Conservation (phyloP, 2,113 vertebrate genomes). For the Eira barbara region DNA sequence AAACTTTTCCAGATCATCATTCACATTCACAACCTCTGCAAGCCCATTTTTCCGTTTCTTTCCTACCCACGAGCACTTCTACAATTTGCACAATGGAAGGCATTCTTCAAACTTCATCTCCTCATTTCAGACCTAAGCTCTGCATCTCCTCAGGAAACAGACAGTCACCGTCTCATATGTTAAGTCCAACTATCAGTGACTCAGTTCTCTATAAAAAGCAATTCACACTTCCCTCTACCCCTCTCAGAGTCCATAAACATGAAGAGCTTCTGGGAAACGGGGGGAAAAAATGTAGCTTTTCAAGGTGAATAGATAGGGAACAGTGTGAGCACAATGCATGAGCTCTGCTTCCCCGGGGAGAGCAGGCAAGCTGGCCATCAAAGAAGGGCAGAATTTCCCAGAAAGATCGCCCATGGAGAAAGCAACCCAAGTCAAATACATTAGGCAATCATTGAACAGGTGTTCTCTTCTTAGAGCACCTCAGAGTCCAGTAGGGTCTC, state of each 20-base stretch:
- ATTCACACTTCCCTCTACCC: background rate
- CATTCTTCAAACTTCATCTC: background rate
- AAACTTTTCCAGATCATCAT: background rate
- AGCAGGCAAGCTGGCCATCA: background rate
- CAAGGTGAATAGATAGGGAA: background rate
- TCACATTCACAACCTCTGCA: background rate
- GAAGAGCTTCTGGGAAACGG: background rate
- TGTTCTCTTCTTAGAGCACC: background rate
- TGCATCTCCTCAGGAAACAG: background rate
- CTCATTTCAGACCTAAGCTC: background rate
- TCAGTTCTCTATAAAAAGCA: conserved; percentile 48
- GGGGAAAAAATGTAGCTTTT: background rate
- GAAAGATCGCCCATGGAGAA: background rate
- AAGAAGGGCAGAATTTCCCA: background rate
- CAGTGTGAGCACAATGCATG: background rate
- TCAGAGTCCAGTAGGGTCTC: background rate
- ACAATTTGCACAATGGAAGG: background rate
- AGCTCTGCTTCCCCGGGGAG: background rate
- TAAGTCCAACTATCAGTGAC: conserved; percentile 24
- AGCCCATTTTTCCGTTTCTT: background rate
- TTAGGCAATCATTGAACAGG: background rate
- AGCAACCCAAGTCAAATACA: background rate
- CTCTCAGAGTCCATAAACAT: conserved; percentile 10
- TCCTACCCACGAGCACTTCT: background rate
- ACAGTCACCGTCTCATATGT: background rate